A percentile compares a stretch with the other conserved stretches of the same genome.
These are phyloP conservation scores for Coenobita brevimanus DNA, from an alignment of 1,140 invertebrate genomes.

Conservation along the genomic window DNA sequence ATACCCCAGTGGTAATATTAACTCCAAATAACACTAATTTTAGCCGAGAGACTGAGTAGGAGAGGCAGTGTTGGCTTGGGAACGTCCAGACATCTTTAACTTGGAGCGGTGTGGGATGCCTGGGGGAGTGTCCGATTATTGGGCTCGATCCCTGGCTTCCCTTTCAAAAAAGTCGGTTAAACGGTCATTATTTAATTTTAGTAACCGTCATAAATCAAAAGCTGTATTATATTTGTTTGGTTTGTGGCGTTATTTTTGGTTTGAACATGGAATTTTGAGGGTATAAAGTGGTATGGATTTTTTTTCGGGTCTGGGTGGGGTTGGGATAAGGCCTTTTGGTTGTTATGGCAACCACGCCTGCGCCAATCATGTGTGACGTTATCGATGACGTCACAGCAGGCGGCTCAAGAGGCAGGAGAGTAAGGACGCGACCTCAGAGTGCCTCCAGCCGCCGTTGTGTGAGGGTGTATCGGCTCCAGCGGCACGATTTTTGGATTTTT, in stretches of 20 bases:
- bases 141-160: too few relatives aligned
- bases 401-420: not conserved
- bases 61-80: not conserved
- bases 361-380: slow-evolving; percentile 15
- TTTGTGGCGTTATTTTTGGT: not conserved
- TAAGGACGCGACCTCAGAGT: slow-evolving; percentile 21
- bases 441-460: not conserved
- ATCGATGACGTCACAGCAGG: slow-evolving; percentile 31
- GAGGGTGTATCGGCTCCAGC: not conserved
- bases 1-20: not conserved
- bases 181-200: not conserved
- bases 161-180: not conserved
- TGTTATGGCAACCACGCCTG: slow-evolving; percentile 45
- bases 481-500: not conserved
- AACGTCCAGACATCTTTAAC: slow-evolving; percentile 6
- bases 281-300: not conserved
- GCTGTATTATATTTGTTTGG: not conserved
- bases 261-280: not conserved
- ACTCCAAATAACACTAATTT: not conserved
- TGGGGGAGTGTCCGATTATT: not conserved
- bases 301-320: not conserved
- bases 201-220: not conserved
- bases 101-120: not conserved
- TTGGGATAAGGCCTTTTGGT: not conserved
- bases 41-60: not conserved